Percentiles rank a stretch among this genome's conserved stretches.
These are phyloP conservation scores for Eonycteris spelaea DNA, from an alignment of 2,113 vertebrate genomes.

Conservation along the genomic window DNA sequence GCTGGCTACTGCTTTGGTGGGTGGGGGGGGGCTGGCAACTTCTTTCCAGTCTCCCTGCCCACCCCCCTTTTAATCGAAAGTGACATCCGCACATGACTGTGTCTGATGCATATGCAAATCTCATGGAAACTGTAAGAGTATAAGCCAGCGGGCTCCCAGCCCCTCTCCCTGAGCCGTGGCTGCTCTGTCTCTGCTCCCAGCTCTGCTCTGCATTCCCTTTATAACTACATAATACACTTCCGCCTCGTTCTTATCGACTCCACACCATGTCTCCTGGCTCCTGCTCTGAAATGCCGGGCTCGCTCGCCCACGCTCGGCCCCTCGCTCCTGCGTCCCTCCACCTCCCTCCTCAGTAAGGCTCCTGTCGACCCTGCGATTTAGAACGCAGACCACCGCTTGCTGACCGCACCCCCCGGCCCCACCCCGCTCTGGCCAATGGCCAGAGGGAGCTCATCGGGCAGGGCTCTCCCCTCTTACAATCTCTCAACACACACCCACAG, in stretches of 20 bases:
- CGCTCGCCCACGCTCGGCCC: neutral
- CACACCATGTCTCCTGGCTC: accelerated
- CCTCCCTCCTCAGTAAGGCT: accelerated
- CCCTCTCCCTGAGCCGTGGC: neutral
- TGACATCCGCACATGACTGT: neutral
- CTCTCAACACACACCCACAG: accelerated
- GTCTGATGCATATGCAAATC: neutral
- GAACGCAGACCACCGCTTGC: neutral
- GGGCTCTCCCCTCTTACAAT: neutral
- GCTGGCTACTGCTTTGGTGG: neutral
- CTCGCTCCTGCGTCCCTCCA: accelerated
- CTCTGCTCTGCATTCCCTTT: neutral
- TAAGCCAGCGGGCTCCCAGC: neutral
- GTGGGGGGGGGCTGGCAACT: accelerated
- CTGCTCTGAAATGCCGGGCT: neutral
- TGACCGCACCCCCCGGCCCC: neutral
- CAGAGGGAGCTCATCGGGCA: accelerated
- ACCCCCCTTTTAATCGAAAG: neutral
- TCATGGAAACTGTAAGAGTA: neutral
- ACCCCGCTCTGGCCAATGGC: neutral
- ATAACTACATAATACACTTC: neutral
- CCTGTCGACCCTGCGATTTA: accelerated
- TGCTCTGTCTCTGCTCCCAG: neutral
- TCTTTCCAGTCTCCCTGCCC: neutral
- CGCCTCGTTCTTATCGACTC: neutral